A percentile compares a stretch with the other conserved stretches of the same genome.
Evolutionary conservation across 2,888 invertebrate species (phyloP).

Genomic region (Polyploca ridens): DNA sequence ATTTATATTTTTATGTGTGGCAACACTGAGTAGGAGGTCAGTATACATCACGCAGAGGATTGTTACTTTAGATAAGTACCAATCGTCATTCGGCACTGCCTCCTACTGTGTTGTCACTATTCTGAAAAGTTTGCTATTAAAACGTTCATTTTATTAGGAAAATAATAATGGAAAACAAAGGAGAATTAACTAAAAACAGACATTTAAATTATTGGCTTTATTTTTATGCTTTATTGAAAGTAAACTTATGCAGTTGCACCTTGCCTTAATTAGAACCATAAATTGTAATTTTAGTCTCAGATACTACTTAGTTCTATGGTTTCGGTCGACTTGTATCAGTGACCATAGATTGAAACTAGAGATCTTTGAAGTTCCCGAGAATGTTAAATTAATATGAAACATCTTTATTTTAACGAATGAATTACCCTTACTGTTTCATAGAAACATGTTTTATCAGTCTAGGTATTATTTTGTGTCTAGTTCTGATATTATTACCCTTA

Average conservation of each 20-base stretch:
- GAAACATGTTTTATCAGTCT: too few species aligned
- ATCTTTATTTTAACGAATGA: too few species aligned
- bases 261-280: neutral
- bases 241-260: neutral
- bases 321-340: too few species aligned
- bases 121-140: conserved; percentile 58
- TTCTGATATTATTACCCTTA: too few species aligned
- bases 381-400: too few species aligned
- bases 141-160: conserved; percentile 30
- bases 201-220: conserved; percentile 13
- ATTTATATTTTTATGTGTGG: conserved; percentile 64
- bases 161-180: conserved; percentile 33
- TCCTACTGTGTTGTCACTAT: conserved; percentile 81
- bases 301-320: neutral
- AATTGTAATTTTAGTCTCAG: neutral
- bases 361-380: too few species aligned
- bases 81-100: conserved; percentile 70
- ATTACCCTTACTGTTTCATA: too few species aligned
- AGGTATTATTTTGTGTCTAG: too few species aligned
- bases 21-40: conserved; percentile 75
- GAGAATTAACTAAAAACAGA: conserved; percentile 17
- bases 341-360: too few species aligned
- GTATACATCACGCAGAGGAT: conserved; percentile 61
- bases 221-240: neutral
- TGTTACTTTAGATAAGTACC: conserved; percentile 72